Evolutionary conservation across 2,888 invertebrate species (phyloP).

Genomic region (Phrixothrix hirtus): DNA sequence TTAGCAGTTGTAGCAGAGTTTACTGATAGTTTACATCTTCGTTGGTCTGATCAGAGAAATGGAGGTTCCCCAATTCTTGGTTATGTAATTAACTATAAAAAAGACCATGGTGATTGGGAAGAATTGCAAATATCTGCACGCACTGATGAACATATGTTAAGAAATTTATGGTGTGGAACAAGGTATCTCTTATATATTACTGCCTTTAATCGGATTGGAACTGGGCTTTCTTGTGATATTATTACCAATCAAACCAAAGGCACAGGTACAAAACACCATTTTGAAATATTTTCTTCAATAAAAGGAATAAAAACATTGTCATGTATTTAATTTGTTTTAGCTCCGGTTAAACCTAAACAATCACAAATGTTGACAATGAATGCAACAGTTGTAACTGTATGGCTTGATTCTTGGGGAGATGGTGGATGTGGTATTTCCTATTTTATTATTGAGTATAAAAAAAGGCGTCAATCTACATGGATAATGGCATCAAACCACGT

Average conservation of each 20-base stretch:
- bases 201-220: constrained; percentile 88
- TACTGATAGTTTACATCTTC: constrained; percentile 78
- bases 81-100: constrained; percentile 87
- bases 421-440: constrained; percentile 86
- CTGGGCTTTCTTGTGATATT: constrained; percentile 85
- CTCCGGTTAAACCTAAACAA: constrained; percentile 77
- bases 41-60: constrained; percentile 78
- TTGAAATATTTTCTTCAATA: constrained; percentile 16
- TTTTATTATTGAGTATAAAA: constrained; percentile 80
- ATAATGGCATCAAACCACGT: constrained; percentile 80
- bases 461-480: constrained; percentile 71
- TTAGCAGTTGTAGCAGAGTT: constrained; percentile 80
- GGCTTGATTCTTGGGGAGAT: constrained; percentile 87
- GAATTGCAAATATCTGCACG: constrained; percentile 84
- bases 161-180: constrained; percentile 86
- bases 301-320: background rate
- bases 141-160: constrained; percentile 76
- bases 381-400: constrained; percentile 82
- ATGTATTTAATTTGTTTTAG: constrained; percentile 53
- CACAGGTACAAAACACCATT: constrained; percentile 59
- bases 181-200: constrained; percentile 87
- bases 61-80: constrained; percentile 82
- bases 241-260: constrained; percentile 84
- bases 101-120: constrained; percentile 90
- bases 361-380: constrained; percentile 82